Conservation (phyloP, 2,888 invertebrate species). For the Megamerina dolium region DNA sequence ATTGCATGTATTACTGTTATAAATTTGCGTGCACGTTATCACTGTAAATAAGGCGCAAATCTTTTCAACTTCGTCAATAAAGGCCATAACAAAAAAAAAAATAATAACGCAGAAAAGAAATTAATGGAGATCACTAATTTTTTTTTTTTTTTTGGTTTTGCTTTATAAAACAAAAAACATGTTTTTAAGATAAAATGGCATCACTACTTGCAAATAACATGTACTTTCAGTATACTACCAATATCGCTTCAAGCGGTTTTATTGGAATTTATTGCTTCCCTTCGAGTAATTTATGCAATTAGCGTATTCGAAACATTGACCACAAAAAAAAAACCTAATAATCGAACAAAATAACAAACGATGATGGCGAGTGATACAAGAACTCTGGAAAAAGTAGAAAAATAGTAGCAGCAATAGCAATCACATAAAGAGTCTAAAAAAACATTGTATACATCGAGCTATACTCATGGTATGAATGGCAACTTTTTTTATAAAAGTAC, state of each 20-base stretch:
- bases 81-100: background rate
- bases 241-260: too few species aligned
- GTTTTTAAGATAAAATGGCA: too few species aligned
- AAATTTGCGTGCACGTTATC: slow-evolving; percentile 1
- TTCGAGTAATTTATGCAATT: slow-evolving; percentile 26
- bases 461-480: too few species aligned
- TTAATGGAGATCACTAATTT: too few species aligned
- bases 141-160: too few species aligned
- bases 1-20: background rate
- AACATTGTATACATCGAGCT: too few species aligned
- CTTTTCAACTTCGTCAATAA: background rate
- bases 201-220: too few species aligned
- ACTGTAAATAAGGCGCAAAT: background rate
- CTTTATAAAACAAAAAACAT: too few species aligned
- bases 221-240: too few species aligned
- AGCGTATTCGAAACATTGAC: slow-evolving; percentile 16
- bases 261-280: slow-evolving; percentile 26
- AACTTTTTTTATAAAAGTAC: too few species aligned
- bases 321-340: background rate
- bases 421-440: background rate
- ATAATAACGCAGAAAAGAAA: too few species aligned
- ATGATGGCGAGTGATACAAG: slow-evolving; percentile 5
- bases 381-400: slow-evolving; percentile 4
- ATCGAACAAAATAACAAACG: slow-evolving; percentile 3
- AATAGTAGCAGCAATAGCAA: background rate